Percentiles rank a stretch among this genome's conserved stretches.
These are phyloP conservation scores for Chionomys nivalis DNA, from an alignment of 2,113 vertebrate genomes.

Conservation along the genomic window DNA sequence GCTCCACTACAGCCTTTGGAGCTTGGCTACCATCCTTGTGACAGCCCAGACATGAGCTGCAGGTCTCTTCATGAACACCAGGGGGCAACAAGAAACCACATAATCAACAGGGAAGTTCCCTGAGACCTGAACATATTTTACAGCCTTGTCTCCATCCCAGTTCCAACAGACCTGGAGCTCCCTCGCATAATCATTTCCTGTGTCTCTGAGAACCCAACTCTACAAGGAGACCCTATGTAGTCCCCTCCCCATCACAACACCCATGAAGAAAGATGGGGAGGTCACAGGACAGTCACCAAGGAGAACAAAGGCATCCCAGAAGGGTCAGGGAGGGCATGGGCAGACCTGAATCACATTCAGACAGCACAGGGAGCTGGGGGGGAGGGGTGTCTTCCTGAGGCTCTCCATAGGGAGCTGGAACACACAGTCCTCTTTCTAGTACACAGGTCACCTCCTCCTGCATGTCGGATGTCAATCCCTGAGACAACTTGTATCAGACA, in stretches of 20 bases:
- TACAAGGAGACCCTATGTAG: background rate
- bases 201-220: too few species aligned
- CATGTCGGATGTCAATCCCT: background rate
- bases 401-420: background rate
- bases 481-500: background rate
- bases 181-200: background rate
- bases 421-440: background rate
- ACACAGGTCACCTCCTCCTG: background rate
- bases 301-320: background rate
- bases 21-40: background rate
- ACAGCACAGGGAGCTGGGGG: background rate
- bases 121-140: too few species aligned
- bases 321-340: too few species aligned
- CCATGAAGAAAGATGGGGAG: rapidly evolving
- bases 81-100: background rate
- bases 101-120: background rate
- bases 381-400: too few species aligned
- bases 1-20: background rate
- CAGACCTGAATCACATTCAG: background rate
- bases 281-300: background rate
- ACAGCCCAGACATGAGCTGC: background rate
- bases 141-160: background rate
- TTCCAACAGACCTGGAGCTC: too few species aligned
- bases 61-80: background rate
- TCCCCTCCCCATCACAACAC: background rate